phyloP scores from a whole-genome alignment of 2,113 vertebrate genomes.

The Bos javanicus region DNA sequence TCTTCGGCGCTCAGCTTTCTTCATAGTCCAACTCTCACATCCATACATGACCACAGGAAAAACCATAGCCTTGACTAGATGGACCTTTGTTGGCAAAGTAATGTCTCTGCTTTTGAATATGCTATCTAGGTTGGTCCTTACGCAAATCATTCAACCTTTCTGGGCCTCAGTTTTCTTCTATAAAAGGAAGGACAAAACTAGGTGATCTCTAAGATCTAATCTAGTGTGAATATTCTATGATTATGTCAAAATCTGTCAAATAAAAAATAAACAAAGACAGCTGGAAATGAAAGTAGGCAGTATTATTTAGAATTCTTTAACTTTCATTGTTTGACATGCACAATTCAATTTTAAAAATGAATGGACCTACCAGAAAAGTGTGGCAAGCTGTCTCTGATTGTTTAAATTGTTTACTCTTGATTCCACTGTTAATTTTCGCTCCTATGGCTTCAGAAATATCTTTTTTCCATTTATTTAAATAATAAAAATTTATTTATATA shows the following conservation, averaged over 20 bases:
- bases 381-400: slow-evolving; percentile 34
- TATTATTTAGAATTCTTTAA: not conserved
- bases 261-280: slow-evolving; percentile 37
- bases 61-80: too few relatives aligned
- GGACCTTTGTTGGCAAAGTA: too few relatives aligned
- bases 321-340: not conserved
- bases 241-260: slow-evolving; percentile 23
- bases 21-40: too few relatives aligned
- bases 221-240: not conserved
- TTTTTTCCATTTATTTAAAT: not conserved
- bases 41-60: too few relatives aligned
- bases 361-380: slow-evolving; percentile 27
- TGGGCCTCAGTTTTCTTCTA: not conserved
- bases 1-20: too few relatives aligned
- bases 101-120: too few relatives aligned
- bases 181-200: not conserved
- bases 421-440: slow-evolving; percentile 18
- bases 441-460: slow-evolving; percentile 19
- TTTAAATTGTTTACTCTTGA: slow-evolving; percentile 23
- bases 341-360: slow-evolving; percentile 45
- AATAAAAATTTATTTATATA: not conserved
- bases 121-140: not conserved
- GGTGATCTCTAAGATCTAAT: not conserved
- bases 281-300: slow-evolving; percentile 1
- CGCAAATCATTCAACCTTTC: not conserved